These are phyloP conservation scores for Aporophyla nigra DNA, from an alignment of 2,888 invertebrate species.

Conservation along the genomic window DNA sequence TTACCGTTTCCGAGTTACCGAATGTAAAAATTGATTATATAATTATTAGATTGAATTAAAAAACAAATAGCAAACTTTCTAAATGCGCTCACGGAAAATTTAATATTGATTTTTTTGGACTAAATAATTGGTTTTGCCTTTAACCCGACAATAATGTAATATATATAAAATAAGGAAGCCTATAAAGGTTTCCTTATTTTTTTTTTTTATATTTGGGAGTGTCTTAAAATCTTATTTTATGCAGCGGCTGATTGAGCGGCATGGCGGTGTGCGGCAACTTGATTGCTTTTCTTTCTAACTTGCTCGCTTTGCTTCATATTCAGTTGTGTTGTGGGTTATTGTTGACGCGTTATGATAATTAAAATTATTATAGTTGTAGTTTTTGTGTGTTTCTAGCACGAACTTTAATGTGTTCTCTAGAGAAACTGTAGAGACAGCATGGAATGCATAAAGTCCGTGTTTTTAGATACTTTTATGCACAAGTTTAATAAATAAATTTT, in stretches of 20 bases:
- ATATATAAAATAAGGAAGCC: too few species aligned
- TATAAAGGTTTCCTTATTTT: too few species aligned
- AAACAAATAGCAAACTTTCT: too few species aligned
- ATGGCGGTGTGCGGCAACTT: background rate
- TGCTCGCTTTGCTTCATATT: constrained; percentile 65
- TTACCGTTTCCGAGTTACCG: too few species aligned
- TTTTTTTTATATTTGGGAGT: too few species aligned
- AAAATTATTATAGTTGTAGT: constrained; percentile 40
- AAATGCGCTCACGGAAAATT: too few species aligned
- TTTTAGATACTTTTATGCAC: background rate
- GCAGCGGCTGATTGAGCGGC: constrained; percentile 22
- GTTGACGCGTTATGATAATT: constrained; percentile 37
- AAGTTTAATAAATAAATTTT: too few species aligned
- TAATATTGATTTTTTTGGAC: too few species aligned
- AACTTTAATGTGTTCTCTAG: constrained; percentile 9
- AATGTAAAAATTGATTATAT: too few species aligned
- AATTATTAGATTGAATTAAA: too few species aligned
- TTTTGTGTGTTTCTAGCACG: constrained; percentile 32
- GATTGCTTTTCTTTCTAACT: constrained; percentile 54
- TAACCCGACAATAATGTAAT: too few species aligned
- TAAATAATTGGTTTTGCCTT: too few species aligned
- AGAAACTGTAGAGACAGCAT: background rate
- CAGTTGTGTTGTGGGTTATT: constrained; percentile 47
- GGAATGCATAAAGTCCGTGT: background rate
- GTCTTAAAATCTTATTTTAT: background rate